Base-by-base conservation (phyloP, 2,113 vertebrate species). In the Pseudopipra pipra region DNA sequence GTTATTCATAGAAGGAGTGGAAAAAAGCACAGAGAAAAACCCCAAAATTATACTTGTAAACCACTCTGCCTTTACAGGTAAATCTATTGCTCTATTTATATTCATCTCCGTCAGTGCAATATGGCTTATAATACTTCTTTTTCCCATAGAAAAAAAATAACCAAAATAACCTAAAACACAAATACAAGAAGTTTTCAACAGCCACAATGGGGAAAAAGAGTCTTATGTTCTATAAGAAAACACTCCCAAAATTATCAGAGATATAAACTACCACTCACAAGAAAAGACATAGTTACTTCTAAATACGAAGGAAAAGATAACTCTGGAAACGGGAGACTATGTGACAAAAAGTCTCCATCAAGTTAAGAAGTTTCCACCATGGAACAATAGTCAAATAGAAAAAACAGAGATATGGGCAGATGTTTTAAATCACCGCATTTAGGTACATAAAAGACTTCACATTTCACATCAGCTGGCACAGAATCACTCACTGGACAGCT, bases 391-490 rank as follows among this genome's bases (percentile, higher is more conserved):
- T 61, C 58, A 95, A 59, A 91, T 5, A 87, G 46, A 66, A 70
- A 54, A 85, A 80, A 9, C 52, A 89, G 39, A 24, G 10, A 43
- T 51, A 43, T 3, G 22, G 68, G 72, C 84, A 96, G 74, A 93
- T 93, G 77, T 89, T 94, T 95, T 92, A 76, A 88, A 92, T 87
- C 70, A 71, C 51, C 84, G 65, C 35, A 81, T 89, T 82, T 70
- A 92, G 66, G 90, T 93, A 91, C 78, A 87, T 62, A 33, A 92
- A 92, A 89, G 58, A 65, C 84, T 94, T 83, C 78, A 79, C 77
- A 92, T 95, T 91, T 79, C 91, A 78, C 46, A 59, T 86, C 75
- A 91, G 43, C 82, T 91, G 86, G 87, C 84, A 94, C 89, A 92
- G 73, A 88, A 94, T 96, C 85, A 71, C 55, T 88, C 78, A 54